phyloP scores from a whole-genome alignment of 2,113 vertebrate genomes.

The Chelonoidis abingdonii region DNA sequence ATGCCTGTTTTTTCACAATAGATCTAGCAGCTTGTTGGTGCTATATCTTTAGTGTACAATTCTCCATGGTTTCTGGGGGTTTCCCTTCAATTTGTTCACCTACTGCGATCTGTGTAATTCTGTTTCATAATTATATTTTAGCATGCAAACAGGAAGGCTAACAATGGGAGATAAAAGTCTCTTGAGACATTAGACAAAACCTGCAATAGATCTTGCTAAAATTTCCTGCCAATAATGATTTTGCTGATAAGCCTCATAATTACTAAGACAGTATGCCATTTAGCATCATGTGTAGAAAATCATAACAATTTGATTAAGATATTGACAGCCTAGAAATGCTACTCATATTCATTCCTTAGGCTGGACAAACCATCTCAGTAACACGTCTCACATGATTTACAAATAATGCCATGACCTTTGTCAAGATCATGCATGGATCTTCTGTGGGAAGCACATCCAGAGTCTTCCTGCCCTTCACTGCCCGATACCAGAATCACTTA shows the following conservation, averaged over 20 bases:
- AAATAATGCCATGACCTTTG: not conserved
- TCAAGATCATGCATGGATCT: not conserved
- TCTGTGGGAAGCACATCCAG: not conserved
- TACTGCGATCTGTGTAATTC: not conserved
- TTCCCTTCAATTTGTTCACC: slow-evolving; percentile 1
- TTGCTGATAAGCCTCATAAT: slow-evolving; percentile 44
- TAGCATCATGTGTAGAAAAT: slow-evolving; percentile 20
- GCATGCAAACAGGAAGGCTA: slow-evolving; percentile 19
- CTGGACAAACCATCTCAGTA: not conserved
- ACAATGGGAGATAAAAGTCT: not conserved
- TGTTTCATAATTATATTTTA: slow-evolving; percentile 40
- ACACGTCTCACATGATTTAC: not conserved
- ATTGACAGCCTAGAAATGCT: not conserved
- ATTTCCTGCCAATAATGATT: slow-evolving; percentile 34
- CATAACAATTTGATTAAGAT: slow-evolving; percentile 21
- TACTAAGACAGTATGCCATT: not conserved
- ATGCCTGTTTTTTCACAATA: not conserved
- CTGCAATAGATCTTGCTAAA: not conserved
- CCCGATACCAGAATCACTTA: not conserved
- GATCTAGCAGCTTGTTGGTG: not conserved
- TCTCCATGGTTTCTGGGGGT: not conserved
- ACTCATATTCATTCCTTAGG: not conserved
- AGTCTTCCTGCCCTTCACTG: not conserved
- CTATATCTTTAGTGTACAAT: not conserved
- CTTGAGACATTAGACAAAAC: slow-evolving; percentile 17